A percentile compares a stretch with the other conserved stretches of the same genome.
These are phyloP conservation scores for Triplophysa dalaica DNA, from an alignment of 2,113 vertebrate species.

Conservation along the genomic window DNA sequence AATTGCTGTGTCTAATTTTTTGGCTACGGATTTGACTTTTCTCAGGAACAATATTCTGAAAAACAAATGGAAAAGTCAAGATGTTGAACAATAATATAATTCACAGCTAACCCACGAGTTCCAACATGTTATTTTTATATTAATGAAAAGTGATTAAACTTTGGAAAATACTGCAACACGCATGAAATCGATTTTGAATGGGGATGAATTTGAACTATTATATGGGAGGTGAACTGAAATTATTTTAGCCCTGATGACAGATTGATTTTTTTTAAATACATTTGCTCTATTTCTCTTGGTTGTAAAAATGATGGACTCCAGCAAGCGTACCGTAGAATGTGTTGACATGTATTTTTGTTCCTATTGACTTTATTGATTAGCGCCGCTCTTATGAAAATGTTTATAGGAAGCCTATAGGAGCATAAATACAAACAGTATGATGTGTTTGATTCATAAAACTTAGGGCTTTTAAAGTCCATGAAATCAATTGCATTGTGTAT, in stretches of 20 bases:
- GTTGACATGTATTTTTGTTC: no score
- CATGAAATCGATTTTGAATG: slow-evolving; percentile 27
- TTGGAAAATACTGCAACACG: neutral
- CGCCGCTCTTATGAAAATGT: no score
- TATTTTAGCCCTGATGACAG: slow-evolving; percentile 24
- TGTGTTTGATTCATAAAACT: no score
- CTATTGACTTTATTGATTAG: no score
- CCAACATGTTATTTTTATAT: neutral
- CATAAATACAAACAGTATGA: no score
- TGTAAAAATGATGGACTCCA: neutral
- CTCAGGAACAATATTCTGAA: neutral
- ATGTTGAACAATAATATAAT: neutral
- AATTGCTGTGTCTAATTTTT: neutral
- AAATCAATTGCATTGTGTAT: no score
- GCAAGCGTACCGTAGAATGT: no score
- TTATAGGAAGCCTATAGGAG: no score
- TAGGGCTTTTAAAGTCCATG: no score
- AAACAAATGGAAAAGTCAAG: neutral
- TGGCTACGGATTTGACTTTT: neutral
- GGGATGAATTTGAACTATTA: slow-evolving; percentile 15
- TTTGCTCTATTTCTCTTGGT: neutral
- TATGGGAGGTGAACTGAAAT: neutral
- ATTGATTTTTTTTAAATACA: slow-evolving; percentile 25
- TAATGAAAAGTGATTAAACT: slow-evolving; percentile 23
- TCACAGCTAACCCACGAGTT: neutral